Base-by-base conservation (phyloP, 1,140 invertebrate species). In the Proales similis region DNA sequence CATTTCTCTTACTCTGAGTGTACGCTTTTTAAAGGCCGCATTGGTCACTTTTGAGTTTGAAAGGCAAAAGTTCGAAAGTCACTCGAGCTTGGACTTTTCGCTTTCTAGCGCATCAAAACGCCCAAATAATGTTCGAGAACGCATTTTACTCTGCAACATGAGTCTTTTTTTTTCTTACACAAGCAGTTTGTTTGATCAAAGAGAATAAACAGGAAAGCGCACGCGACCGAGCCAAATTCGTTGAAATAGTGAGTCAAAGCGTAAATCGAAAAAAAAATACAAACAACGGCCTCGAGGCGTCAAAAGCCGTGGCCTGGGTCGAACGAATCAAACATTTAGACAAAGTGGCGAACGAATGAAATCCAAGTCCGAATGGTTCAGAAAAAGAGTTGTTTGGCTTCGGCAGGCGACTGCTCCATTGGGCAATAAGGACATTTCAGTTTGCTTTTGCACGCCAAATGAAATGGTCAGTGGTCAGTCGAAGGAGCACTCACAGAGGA, bases 371-470 rank as follows among this genome's bases (percentile, higher is more conserved):
- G 4, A 38, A 39, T 43, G n/a, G 12, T 46, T 61, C 39, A 61
- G 36, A 61, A 61, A 46, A 61, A 32, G 27, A 61, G 26, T 61
- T 61, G 45, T 17, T 30, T 47, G 5, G 61, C 61, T 39, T 63
- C 46, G 5, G 17, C 14, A 5, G 61, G 61, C 6, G 30, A 29
- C 49, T 48, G 43, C 22, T 63, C 61, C 11, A 48, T 17, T 2
- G 61, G 61, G 43, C 61, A 63, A 63, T 63, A 63, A 17, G 61
- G 61, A 48, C 61, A 63, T 26, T 63, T 63, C 4, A 63, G 20
- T 20, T n/a, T 39, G n/a, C 39, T 26, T 46, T 17, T 61, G 17
- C 49, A 39, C 38, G 0, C 22, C 4, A 4, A 49, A 53, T 26
- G 27, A 33, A 39, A 7, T 53, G 9, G 9, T 36, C 27, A 20